phyloP scores from a whole-genome alignment of 53 echinoderm and acorn worm species.

The Zoroaster sp. region DNA sequence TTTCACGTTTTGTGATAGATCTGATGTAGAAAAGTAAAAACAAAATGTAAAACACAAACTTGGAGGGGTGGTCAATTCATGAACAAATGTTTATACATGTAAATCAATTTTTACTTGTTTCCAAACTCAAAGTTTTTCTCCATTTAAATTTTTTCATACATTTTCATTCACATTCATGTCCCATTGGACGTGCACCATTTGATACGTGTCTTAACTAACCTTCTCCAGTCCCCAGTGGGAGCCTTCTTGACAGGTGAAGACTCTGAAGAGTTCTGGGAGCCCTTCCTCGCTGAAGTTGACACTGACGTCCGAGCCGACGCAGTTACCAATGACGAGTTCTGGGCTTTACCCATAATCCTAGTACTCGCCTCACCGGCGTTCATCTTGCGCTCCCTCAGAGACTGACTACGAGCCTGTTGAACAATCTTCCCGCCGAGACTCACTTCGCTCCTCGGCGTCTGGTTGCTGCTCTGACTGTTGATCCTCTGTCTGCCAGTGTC shows the following conservation, averaged over 20 bases:
- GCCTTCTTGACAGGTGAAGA: conserved; percentile 49
- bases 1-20: too few species aligned
- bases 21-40: too few species aligned
- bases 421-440: conserved; percentile 56
- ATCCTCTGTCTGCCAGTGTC: conserved; percentile 32
- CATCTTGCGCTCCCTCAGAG: conserved; percentile 62
- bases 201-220: too few species aligned
- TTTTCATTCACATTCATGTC: too few species aligned
- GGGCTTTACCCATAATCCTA: conserved; percentile 59
- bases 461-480: conserved; percentile 21
- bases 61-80: too few species aligned
- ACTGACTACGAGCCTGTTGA: conserved; percentile 64
- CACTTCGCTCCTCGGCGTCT: conserved; percentile 36
- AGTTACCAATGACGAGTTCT: conserved; percentile 7
- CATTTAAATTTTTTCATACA: too few species aligned
- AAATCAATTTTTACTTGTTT: too few species aligned
- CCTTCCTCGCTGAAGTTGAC: conserved; percentile 49
- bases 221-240: conserved; percentile 56
- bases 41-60: too few species aligned
- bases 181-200: too few species aligned
- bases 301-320: conserved; percentile 41
- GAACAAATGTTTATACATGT: too few species aligned
- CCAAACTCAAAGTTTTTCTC: too few species aligned
- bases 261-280: conserved; percentile 65
- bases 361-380: conserved; percentile 59